Conservation (phyloP, 2,888 invertebrate genomes). For the Mythimna loreyi region DNA sequence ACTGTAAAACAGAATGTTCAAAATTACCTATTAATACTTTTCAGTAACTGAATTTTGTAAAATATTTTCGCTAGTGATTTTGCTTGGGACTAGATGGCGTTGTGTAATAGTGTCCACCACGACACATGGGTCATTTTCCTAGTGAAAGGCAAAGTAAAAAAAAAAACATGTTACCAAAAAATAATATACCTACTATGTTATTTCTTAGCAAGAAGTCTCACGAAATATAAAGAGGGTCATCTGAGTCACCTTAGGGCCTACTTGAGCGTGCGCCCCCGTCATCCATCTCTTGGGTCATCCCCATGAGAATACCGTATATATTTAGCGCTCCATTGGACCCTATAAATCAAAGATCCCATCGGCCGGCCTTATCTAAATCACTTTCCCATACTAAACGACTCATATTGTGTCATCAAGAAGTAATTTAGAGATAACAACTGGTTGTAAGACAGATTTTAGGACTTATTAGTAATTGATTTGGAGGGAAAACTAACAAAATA, state of each 20-base stretch:
- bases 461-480: not conserved
- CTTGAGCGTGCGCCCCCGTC: conserved; percentile 31
- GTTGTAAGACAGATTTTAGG: not conserved
- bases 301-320: conserved; percentile 51
- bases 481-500: too few relatives aligned
- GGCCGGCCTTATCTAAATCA: conserved; percentile 53
- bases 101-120: too few relatives aligned
- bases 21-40: too few relatives aligned
- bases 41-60: conserved; percentile 27
- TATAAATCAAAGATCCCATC: conserved; percentile 62
- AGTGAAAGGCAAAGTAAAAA: conserved; percentile 1
- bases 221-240: conserved; percentile 38
- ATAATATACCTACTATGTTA: too few relatives aligned
- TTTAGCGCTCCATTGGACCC: conserved; percentile 59
- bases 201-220: conserved; percentile 29
- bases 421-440: not conserved
- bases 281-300: conserved; percentile 34
- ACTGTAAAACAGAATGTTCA: conserved; percentile 9
- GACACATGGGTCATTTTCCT: too few relatives aligned
- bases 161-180: too few relatives aligned
- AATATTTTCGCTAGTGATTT: not conserved
- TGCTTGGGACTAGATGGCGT: too few relatives aligned
- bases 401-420: conserved; percentile 34
- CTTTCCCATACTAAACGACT: conserved; percentile 45
- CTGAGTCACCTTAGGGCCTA: conserved; percentile 31